Conservation (phyloP, 1,140 invertebrate species). For the Macrobrachium nipponense region DNA sequence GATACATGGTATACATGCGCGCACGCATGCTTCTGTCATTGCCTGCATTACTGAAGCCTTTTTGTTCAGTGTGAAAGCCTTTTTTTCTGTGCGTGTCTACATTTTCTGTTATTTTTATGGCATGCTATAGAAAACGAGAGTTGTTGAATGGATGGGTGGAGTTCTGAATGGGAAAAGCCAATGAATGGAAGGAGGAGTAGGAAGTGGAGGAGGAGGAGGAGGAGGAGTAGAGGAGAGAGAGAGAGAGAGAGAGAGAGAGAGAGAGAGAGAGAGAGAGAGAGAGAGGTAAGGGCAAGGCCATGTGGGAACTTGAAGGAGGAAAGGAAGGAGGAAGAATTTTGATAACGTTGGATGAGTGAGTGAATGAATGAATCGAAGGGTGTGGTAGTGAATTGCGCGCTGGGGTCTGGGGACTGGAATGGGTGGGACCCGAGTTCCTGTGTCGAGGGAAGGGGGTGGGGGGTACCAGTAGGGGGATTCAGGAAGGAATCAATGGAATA, state of each 20-base stretch:
- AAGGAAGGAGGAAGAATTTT: neutral
- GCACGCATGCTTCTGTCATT: too few relatives aligned
- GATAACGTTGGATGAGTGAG: too few relatives aligned
- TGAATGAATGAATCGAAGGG: too few relatives aligned
- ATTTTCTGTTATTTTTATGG: too few relatives aligned
- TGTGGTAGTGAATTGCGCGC: too few relatives aligned
- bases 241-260: neutral
- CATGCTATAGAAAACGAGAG: too few relatives aligned
- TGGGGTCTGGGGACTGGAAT: too few relatives aligned
- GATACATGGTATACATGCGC: too few relatives aligned
- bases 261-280: neutral
- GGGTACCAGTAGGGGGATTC: neutral
- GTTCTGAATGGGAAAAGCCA: neutral
- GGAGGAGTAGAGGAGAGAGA: neutral
- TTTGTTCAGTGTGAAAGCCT: too few relatives aligned
- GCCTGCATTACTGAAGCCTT: too few relatives aligned
- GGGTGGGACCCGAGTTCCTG: neutral
- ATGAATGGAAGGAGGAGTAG: neutral
- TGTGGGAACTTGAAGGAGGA: neutral
- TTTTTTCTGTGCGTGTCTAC: too few relatives aligned
- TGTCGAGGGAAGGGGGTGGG: neutral
- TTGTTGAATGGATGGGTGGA: neutral
- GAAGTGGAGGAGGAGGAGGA: too few relatives aligned
- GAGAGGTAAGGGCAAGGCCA: neutral
- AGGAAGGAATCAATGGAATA: neutral